Evolutionary conservation across 2,888 invertebrate species (phyloP), one percentile per base, ranked within the genome.

Genomic region (Leuctra nigra): DNA sequence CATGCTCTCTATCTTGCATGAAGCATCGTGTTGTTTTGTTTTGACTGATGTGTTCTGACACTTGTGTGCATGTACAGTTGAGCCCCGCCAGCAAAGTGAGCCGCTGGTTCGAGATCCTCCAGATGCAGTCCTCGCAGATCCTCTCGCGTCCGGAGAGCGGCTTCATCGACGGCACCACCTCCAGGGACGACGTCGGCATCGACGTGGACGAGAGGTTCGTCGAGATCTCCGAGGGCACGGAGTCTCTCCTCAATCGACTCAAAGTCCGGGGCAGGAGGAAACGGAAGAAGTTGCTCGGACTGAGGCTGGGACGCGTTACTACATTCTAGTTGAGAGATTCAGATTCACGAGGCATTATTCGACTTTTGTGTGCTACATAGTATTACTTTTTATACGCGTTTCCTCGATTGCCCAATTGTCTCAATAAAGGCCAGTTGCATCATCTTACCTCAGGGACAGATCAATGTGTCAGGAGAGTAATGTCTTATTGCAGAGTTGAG

Each of bases 1-100:
- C n/a, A n/a, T n/a, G n/a, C n/a, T n/a, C n/a, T n/a, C n/a, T n/a
- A n/a, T n/a, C n/a, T n/a, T n/a, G n/a, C n/a, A n/a, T n/a, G n/a
- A n/a, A n/a, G n/a, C n/a, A n/a, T n/a, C n/a, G n/a, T n/a, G n/a
- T n/a, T n/a, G n/a, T n/a, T n/a, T n/a, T n/a, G n/a, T n/a, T n/a
- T n/a, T n/a, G n/a, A n/a, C n/a, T n/a, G n/a, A n/a, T n/a, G n/a
- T n/a, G n/a, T n/a, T n/a, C n/a, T n/a, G n/a, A n/a, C n/a, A n/a
- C n/a, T n/a, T n/a, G n/a, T n/a, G n/a, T n/a, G n/a, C n/a, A n/a
- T 29, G 64, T 69, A 61, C 75, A 87, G 87, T 75, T 87, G 68
- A 85, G 84, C 64, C 83, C 87, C 55, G 79, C 82, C 61, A 86
- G 86, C 59, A 88, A 88, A 75, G 86, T 88, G 67, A 86, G 87